Evolutionary conservation across 2,797 vertebrate species (phyloP).

Genomic region (Borostomias antarcticus): DNA sequence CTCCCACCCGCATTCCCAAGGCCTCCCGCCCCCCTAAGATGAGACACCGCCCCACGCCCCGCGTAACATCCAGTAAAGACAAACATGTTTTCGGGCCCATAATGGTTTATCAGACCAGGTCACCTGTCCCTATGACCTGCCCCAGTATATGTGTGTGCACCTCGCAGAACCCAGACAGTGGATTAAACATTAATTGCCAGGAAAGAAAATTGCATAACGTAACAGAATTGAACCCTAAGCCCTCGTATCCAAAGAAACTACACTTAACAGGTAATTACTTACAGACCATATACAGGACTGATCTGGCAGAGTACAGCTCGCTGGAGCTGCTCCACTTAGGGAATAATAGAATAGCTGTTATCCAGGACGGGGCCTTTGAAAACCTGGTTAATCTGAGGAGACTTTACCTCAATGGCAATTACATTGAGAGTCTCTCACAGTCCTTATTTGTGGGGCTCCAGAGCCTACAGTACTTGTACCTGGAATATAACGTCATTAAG

Average conservation of each 20-base stretch:
- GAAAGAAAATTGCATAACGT: conserved; percentile 94
- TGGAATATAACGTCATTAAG: conserved; percentile 99
- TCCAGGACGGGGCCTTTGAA: conserved; percentile 94
- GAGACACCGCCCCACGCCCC: conserved; percentile 89
- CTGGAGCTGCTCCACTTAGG: conserved; percentile 95
- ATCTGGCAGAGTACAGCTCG: conserved; percentile 89
- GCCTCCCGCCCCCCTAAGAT: conserved; percentile 92
- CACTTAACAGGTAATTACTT: conserved; percentile 97
- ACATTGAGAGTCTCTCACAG: conserved; percentile 90
- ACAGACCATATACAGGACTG: conserved; percentile 87
- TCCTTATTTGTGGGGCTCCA: conserved; percentile 91
- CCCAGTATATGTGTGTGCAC: conserved; percentile 92
- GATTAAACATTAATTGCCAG: conserved; percentile 95
- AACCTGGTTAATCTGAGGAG: conserved; percentile 93
- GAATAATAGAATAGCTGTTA: conserved; percentile 93
- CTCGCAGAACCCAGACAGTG: conserved; percentile 91
- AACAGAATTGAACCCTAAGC: conserved; percentile 90
- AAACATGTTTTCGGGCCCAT: conserved; percentile 96
- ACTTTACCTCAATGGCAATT: conserved; percentile 97
- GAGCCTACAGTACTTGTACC: conserved; percentile 94
- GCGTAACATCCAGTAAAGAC: conserved; percentile 88
- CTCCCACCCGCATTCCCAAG: conserved; percentile 87
- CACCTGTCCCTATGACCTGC: conserved; percentile 90
- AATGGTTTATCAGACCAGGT: conserved; percentile 98
- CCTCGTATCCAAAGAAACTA: conserved; percentile 95